Percentiles rank a stretch among this genome's conserved stretches.
phyloP scores from a whole-genome alignment of 2,113 vertebrate species.

The Petroica traversi region DNA sequence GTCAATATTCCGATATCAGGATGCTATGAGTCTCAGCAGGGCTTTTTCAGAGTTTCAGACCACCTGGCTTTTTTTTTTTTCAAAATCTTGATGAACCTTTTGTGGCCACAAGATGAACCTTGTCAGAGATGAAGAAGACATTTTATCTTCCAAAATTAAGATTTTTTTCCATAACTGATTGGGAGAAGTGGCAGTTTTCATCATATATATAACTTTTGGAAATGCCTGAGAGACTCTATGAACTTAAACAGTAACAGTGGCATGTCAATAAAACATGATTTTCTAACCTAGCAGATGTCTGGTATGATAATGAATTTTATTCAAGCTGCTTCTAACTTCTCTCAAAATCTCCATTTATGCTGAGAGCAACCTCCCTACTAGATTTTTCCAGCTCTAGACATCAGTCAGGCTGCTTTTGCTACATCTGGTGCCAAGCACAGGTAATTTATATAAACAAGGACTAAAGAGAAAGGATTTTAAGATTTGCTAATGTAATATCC shows the following conservation, averaged over 20 bases:
- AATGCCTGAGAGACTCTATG: not conserved
- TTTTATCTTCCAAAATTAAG: not conserved
- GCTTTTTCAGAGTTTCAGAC: not conserved
- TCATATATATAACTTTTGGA: not conserved
- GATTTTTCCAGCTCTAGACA: not conserved
- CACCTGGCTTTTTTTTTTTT: not conserved
- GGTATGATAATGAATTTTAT: not conserved
- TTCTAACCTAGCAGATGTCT: not conserved
- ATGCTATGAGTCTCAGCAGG: not conserved
- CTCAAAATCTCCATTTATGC: not conserved
- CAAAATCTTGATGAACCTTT: not conserved
- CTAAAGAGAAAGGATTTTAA: not conserved
- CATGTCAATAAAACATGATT: not conserved
- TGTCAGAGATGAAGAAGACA: not conserved
- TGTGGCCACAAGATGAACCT: not conserved
- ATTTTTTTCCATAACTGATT: not conserved
- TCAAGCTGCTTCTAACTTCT: not conserved
- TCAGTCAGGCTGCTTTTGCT: not conserved
- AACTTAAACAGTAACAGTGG: not conserved
- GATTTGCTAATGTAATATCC: not conserved
- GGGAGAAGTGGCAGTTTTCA: not conserved
- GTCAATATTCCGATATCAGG: not conserved
- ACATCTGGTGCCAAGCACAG: not conserved
- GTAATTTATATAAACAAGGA: not conserved
- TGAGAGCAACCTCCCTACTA: not conserved